Evolutionary conservation across 30 jellyfish, hydroid and myxozoan species (phyloP), one percentile per base, ranked within the genome.

Genomic region (Aurelia aurita): DNA sequence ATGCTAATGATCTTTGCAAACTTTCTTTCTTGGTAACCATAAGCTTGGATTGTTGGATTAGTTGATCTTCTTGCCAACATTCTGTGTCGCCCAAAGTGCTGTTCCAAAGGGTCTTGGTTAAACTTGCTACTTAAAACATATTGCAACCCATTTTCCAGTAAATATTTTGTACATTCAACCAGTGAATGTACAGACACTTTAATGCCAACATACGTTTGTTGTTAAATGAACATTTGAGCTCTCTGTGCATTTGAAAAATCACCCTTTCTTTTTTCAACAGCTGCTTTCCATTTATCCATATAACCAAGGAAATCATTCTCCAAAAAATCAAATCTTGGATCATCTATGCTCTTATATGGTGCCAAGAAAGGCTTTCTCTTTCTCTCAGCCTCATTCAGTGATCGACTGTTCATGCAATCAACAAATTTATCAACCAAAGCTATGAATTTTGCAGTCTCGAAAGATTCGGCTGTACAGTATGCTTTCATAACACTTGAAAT

Each of bases 281-380:
- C 43, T 8, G 22, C 29, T 74, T 74, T 54, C 58, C 86, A 74
- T 13, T 74, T 32, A 21, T 47, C 70, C 12, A 44, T 53, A 72
- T 72, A 72, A 22, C 45, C 66, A 47, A 39, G 85, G 74, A 72
- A 72, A 22, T 22, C 31, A 25, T 22, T 10, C 66, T 72, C 74
- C 74, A 72, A 53, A 51, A 49, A 74, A 13, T 74, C 68, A 53
- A 74, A 74, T 53, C 73, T 74, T 34, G 55, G 86, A 45, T 58
- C 86, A 51, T 51, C 34, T 25, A 18, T 23, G 45, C 44, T 74
- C 55, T 20, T 53, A 58, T 23, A 74, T 74, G 45, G 86, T 53
- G 73, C 86, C 68, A 74, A 27, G 73, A 74, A 74, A 14, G 86
- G 86, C 68, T 74, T 74, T 49, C 73, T 27, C 68, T 74, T 53